Base-by-base conservation (phyloP, 2,113 vertebrate genomes). In the Pyxicephalus adspersus region DNA sequence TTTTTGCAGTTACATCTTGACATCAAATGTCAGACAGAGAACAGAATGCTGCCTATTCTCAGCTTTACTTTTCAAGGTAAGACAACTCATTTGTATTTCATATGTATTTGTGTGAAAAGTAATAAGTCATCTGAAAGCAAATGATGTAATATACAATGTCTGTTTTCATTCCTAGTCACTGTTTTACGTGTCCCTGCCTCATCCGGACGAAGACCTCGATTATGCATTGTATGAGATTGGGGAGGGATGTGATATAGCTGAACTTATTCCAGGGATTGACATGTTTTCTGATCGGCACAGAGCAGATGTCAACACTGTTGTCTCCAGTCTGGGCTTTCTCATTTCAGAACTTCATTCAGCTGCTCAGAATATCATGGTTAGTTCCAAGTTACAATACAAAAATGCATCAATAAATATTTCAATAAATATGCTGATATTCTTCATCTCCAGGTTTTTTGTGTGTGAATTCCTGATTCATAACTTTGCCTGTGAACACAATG, bases 11-110 rank as follows among this genome's bases (percentile, higher is more conserved):
- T 94, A 95, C 84, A 89, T 94, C 67, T 85, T 93, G 81, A 92
- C 88, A 50, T 85, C 89, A 65, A 89, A 95, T 45, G 83, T 96
- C 65, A 90, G 66, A 77, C 86, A 95, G 82, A 93, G 92, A 76
- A 94, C 88, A 63, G 91, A 92, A 75, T 92, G 90, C 85, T 97
- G 95, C 83, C 92, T 94, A 80, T 92, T 99, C 60, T 97, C 98
- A 83, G 92, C 95, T 11, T 61, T 94, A 65, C 94, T 99, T 68
- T 98, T 98, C 86, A 97, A 97, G 96, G 97, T 99, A 95, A 87
- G 63, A n/a, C 60, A 76, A n/a, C 64, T 34, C 20, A 34, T 63
- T 64, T 67, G 20, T 67, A 4, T 60, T 79, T 68, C 17, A 54
- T 25, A 54, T 55, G 23, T 54, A 71, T 76, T 64, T 58, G 23